A percentile compares a stretch with the other conserved stretches of the same genome.
phyloP scores from a whole-genome alignment of 2,113 vertebrate genomes.

The Megaceryle torquata region DNA sequence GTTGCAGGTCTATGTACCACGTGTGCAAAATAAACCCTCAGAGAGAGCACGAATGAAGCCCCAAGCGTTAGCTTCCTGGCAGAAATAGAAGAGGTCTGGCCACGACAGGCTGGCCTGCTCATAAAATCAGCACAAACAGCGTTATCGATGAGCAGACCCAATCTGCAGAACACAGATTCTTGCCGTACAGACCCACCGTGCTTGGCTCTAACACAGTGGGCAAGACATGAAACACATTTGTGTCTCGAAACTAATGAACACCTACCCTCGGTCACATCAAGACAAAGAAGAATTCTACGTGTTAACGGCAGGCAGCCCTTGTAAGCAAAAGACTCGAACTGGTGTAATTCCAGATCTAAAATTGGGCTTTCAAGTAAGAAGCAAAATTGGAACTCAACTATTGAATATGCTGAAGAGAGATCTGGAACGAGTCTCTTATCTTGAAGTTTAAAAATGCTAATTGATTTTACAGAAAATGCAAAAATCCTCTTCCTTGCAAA shows the following conservation, averaged over 20 bases:
- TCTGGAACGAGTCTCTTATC: background rate
- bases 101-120: background rate
- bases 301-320: background rate
- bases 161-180: background rate
- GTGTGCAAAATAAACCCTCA: background rate
- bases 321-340: background rate
- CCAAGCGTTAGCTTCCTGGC: background rate
- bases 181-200: background rate
- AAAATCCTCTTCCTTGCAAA: background rate
- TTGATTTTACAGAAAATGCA: background rate
- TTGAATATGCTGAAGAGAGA: background rate
- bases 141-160: background rate
- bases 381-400: background rate
- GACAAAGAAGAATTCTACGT: background rate
- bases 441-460: background rate
- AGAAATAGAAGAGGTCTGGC: background rate
- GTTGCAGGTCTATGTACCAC: accelerated
- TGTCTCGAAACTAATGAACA: background rate
- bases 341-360: background rate
- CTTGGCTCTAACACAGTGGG: background rate
- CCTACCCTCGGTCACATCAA: background rate
- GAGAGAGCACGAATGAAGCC: background rate
- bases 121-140: background rate
- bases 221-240: background rate
- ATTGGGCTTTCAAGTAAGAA: background rate